A percentile compares a stretch with the other conserved stretches of the same genome.
phyloP scores from a whole-genome alignment of 2,888 invertebrate genomes.

The Iselma pallidipennis region DNA sequence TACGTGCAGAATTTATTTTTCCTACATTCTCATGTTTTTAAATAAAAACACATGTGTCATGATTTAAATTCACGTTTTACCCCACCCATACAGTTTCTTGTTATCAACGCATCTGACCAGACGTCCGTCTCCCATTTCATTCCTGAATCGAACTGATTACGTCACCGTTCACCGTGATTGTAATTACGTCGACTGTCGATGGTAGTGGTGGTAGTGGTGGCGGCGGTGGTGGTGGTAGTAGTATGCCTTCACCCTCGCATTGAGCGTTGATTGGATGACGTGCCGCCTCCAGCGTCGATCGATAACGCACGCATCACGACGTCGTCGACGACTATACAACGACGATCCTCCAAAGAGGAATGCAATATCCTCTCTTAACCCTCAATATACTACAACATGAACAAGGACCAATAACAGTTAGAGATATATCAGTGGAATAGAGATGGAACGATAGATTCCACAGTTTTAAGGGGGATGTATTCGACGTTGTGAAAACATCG shows the following conservation, averaged over 20 bases:
- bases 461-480: slow-evolving; percentile 37
- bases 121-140: background rate
- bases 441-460: slow-evolving; percentile 24
- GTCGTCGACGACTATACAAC: slow-evolving; percentile 11
- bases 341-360: slow-evolving; percentile 41
- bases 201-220: background rate
- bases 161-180: slow-evolving; percentile 2
- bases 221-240: slow-evolving; percentile 1
- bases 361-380: slow-evolving; percentile 33
- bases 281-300: slow-evolving; percentile 38
- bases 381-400: slow-evolving; percentile 20
- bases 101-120: background rate
- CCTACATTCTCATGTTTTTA: no score
- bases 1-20: no score
- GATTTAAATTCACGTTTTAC: slow-evolving; percentile 1
- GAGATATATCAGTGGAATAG: slow-evolving; percentile 40
- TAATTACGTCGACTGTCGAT: background rate
- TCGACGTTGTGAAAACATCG: slow-evolving; percentile 37
- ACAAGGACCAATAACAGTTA: slow-evolving; percentile 31
- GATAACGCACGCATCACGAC: slow-evolving; percentile 34
- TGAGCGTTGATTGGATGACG: slow-evolving; percentile 39
- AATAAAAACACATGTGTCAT: no score
- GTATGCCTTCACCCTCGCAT: slow-evolving; percentile 16
- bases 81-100: background rate
- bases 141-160: slow-evolving; percentile 3